phyloP scores from a whole-genome alignment of 2,113 vertebrate species.

The Myanophis thanlyinensis region DNA sequence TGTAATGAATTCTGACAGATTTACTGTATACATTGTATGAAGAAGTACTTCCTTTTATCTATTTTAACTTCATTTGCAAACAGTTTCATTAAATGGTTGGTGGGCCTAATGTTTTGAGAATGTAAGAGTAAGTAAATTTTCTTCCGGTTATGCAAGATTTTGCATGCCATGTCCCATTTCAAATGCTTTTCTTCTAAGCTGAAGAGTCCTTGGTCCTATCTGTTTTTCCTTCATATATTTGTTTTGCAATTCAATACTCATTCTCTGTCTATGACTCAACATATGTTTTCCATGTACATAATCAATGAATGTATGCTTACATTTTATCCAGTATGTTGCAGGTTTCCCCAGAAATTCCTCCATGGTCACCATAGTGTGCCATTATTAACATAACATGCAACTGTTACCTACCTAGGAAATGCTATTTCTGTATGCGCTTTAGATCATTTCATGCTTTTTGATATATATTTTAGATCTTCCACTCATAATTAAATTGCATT shows the following conservation, averaged over 20 bases:
- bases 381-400: neutral
- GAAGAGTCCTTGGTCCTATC: neutral
- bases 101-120: neutral
- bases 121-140: neutral
- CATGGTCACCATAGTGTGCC: neutral
- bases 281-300: neutral
- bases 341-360: neutral
- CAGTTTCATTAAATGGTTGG: neutral
- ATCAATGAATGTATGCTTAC: neutral
- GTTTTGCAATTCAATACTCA: neutral
- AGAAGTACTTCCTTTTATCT: neutral
- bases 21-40: neutral
- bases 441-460: neutral
- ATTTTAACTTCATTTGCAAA: neutral
- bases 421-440: neutral
- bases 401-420: neutral
- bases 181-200: neutral
- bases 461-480: neutral
- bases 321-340: neutral
- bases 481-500: neutral
- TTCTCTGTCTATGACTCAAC: neutral
- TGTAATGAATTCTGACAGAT: neutral
- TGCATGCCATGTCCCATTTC: neutral
- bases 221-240: neutral
- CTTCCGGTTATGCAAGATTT: neutral